phyloP scores from a whole-genome alignment of 2,113 vertebrate genomes.

The Athene noctua region DNA sequence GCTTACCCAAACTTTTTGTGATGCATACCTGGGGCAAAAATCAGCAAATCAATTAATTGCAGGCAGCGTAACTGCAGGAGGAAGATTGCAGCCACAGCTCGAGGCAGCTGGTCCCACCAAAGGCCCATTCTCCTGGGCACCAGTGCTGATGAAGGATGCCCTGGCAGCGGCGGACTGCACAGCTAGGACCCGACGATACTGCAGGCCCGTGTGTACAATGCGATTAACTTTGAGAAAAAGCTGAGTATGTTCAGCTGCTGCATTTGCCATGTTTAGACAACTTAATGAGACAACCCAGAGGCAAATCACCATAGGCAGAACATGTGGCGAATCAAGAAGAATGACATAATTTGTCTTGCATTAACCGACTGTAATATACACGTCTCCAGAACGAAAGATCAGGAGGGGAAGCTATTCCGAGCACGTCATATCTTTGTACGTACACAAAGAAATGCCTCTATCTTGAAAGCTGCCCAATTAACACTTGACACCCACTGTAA shows the following conservation, averaged over 20 bases:
- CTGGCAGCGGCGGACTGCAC: background rate
- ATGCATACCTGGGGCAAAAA: background rate
- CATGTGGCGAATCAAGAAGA: slow-evolving; percentile 46
- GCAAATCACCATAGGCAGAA: slow-evolving; percentile 56
- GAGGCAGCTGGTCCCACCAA: background rate
- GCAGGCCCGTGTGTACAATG: background rate
- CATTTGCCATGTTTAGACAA: slow-evolving; percentile 55
- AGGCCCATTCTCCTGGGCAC: background rate
- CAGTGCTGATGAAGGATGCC: background rate
- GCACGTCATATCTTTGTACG: slow-evolving; percentile 15
- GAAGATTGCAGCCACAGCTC: background rate
- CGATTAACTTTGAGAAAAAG: background rate
- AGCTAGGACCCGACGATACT: background rate
- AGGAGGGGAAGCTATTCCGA: slow-evolving; percentile 25
- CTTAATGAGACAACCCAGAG: slow-evolving; percentile 63
- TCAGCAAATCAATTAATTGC: background rate
- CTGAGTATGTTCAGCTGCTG: slow-evolving; percentile 4
- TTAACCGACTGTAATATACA: slow-evolving; percentile 36
- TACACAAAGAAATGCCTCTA: slow-evolving; percentile 52
- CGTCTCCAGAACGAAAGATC: background rate
- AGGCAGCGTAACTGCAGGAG: accelerated
- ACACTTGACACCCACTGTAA: slow-evolving; percentile 57
- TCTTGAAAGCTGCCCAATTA: slow-evolving; percentile 62
- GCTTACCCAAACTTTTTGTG: accelerated
- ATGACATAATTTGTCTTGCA: slow-evolving; percentile 65